phyloP scores from a whole-genome alignment of 2,888 invertebrate species.

The Volucella inflata region DNA sequence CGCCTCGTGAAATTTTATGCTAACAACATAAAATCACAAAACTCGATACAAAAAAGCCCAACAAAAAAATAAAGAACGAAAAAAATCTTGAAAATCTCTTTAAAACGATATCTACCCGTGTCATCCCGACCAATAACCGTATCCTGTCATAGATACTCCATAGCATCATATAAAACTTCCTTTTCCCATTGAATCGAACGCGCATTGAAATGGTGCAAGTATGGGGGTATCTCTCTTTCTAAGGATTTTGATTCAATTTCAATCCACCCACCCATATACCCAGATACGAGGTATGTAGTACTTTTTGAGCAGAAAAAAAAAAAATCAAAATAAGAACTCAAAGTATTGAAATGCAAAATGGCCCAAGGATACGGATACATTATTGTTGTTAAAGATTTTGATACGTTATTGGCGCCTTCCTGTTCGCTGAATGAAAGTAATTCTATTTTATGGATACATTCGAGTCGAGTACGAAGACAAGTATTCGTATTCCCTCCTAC shows the following conservation, averaged over 20 bases:
- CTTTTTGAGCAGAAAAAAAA: slow-evolving; percentile 60
- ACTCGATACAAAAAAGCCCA: slow-evolving; percentile 39
- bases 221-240: slow-evolving; percentile 25
- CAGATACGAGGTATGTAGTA: slow-evolving; percentile 73
- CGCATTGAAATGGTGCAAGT: slow-evolving; percentile 31
- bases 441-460: slow-evolving; percentile 70
- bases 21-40: slow-evolving; percentile 76
- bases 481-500: slow-evolving; percentile 9
- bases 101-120: slow-evolving; percentile 72
- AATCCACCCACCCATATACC: slow-evolving; percentile 67
- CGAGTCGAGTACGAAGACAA: neutral
- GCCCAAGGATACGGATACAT: slow-evolving; percentile 75
- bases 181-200: slow-evolving; percentile 57
- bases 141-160: slow-evolving; percentile 75
- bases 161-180: slow-evolving; percentile 72
- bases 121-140: slow-evolving; percentile 74
- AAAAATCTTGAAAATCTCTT: slow-evolving; percentile 65
- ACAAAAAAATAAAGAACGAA: slow-evolving; percentile 5
- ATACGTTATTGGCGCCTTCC: slow-evolving; percentile 75
- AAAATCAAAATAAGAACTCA: slow-evolving; percentile 2
- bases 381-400: slow-evolving; percentile 74
- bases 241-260: slow-evolving; percentile 76
- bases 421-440: slow-evolving; percentile 72
- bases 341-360: slow-evolving; percentile 73
- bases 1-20: slow-evolving; percentile 75